Evolutionary conservation across 2,113 vertebrate species (phyloP).

Genomic region (Ibidorhyncha struthersii): DNA sequence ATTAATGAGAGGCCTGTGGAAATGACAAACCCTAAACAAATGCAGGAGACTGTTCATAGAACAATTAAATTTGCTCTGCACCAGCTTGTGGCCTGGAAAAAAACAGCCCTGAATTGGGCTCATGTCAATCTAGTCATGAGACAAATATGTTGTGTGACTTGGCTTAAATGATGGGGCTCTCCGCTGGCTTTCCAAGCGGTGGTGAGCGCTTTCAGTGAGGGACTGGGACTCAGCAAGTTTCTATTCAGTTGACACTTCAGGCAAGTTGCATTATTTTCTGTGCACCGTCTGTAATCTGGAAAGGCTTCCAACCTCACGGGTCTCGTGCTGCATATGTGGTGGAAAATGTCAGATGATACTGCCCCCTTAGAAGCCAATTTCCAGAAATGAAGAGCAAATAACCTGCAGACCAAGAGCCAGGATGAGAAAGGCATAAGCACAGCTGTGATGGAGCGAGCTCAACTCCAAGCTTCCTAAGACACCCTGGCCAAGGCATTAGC

Average conservation of each 20-base stretch:
- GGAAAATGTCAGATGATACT: background rate
- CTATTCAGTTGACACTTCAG: background rate
- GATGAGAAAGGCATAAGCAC: background rate
- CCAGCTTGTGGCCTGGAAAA: constrained; percentile 34
- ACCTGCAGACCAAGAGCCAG: background rate
- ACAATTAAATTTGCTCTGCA: constrained; percentile 41
- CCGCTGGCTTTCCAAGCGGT: background rate
- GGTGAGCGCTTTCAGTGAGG: background rate
- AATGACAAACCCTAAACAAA: constrained; percentile 36
- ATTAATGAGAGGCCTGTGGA: background rate
- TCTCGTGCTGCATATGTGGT: background rate
- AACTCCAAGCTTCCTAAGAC: background rate
- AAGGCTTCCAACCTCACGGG: background rate
- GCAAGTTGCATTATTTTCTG: background rate
- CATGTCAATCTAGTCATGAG: constrained; percentile 33
- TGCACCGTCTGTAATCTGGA: background rate
- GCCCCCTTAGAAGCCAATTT: background rate
- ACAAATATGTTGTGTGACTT: constrained; percentile 45
- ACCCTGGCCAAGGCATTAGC: background rate
- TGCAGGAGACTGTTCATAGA: background rate
- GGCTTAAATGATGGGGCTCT: background rate
- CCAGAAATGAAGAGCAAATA: background rate
- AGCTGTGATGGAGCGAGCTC: background rate
- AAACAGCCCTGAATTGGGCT: background rate
- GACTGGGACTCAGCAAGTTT: background rate